Evolutionary conservation across 1,140 invertebrate genomes (phyloP), one percentile per base, ranked within the genome.

Genomic region (Trachymyrmex septentrionalis): DNA sequence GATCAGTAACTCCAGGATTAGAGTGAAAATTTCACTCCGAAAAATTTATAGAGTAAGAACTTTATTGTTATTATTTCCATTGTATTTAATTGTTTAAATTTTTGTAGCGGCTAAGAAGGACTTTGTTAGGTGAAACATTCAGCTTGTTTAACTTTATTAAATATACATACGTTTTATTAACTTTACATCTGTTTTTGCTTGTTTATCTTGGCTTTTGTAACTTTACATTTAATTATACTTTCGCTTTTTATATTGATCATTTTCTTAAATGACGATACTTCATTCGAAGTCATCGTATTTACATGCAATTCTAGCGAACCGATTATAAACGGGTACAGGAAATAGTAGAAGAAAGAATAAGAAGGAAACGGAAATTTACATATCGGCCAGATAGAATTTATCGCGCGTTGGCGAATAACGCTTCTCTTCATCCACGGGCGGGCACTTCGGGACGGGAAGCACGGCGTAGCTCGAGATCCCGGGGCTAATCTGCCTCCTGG

Each of bases 401-500:
- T 67, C 38, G 34, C 50, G 50, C 63, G 63, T 64, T 53, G 67
- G 73, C 64, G 67, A 81, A 87, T 73, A 81, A 87, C 86, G 72
- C 63, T 50, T 53, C 76, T 72, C 63, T 71, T 88, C 69, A 48
- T 69, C 75, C 53, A 16, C 24, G 72, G 44, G 44, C 50, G 67
- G 30, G 81, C 30, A 75, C 61, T 69, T 78, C 57, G 66, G 61
- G 53, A 27, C 71, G 67, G 53, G 53, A 81, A 86, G 66, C 73
- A 34, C 78, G 69, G 55, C 88, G 87, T 84, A 75, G 88, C 67
- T 76, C 67, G 86, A 67, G 87, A 91, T 88, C 63, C 90, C 76
- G 55, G 30, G 75, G 89, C 85, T 91, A 92, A 90, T 92, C 86
- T 87, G 87, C 86, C 85, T 92, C 69, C 82, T 87, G 90, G 80